Conservation (phyloP, 2,113 vertebrate species). For the Saccopteryx bilineata region DNA sequence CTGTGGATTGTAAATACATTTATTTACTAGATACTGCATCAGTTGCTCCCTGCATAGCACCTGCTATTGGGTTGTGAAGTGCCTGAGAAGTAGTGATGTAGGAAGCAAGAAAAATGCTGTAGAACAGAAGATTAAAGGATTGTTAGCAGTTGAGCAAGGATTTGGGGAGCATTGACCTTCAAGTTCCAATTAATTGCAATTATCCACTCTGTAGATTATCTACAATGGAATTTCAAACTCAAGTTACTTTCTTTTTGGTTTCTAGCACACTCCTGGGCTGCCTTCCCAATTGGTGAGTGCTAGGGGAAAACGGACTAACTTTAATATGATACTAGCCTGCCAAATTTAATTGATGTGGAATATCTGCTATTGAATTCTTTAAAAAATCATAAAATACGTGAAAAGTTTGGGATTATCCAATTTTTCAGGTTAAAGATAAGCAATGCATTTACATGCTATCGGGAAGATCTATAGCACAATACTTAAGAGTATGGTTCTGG, state of each 20-base stretch:
- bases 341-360: conserved; percentile 34
- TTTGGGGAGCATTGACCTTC: neutral
- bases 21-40: neutral
- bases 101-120: neutral
- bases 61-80: neutral
- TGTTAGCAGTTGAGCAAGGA: conserved; percentile 24
- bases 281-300: neutral
- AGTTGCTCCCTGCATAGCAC: neutral
- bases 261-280: neutral
- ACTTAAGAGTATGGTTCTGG: neutral
- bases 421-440: neutral
- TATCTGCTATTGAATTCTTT: neutral
- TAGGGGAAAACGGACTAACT: conserved; percentile 49
- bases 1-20: neutral
- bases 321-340: conserved; percentile 47
- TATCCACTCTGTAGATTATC: neutral
- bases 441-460: neutral
- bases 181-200: conserved; percentile 40
- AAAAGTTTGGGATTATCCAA: conserved; percentile 41
- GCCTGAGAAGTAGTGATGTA: neutral
- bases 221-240: conserved; percentile 34
- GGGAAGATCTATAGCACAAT: neutral
- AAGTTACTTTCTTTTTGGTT: conserved; percentile 43
- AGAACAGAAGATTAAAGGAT: neutral
- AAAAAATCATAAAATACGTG: neutral